phyloP scores from a whole-genome alignment of 1,140 invertebrate species.

The Liolophura sinensis region DNA sequence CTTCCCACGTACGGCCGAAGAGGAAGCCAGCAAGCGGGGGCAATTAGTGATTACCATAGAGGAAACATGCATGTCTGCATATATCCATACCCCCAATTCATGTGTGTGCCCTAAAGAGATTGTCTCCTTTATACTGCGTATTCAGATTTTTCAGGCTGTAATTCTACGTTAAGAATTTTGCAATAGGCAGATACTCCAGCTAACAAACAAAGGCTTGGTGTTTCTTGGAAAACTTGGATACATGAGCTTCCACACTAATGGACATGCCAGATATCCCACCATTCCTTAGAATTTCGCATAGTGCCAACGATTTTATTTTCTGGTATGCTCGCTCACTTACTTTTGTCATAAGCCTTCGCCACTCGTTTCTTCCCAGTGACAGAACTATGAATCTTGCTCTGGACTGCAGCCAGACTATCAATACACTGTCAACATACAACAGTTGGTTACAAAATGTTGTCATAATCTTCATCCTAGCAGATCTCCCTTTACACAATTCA shows the following conservation, averaged over 20 bases:
- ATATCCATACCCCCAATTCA: not conserved
- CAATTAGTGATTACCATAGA: not conserved
- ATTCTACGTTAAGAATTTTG: no score
- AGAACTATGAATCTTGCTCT: conserved; percentile 21
- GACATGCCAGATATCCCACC: no score
- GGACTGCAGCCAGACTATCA: conserved; percentile 20
- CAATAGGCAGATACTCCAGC: no score
- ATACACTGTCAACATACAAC: conserved; percentile 27
- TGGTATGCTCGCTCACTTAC: conserved; percentile 24
- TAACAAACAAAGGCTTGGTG: no score
- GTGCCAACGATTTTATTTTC: not conserved
- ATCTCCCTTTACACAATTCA: conserved; percentile 1
- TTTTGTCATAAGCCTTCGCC: conserved; percentile 22
- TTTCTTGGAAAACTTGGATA: not conserved
- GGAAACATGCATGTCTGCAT: not conserved
- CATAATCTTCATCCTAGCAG: not conserved
- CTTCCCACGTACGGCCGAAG: no score
- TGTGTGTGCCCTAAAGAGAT: not conserved
- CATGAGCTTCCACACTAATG: no score
- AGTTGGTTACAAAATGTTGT: not conserved
- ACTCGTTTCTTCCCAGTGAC: conserved; percentile 28
- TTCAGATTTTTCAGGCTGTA: not conserved
- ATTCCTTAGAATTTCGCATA: no score
- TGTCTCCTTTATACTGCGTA: not conserved
- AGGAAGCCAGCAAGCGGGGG: no score